Base-by-base conservation (phyloP, 1,140 invertebrate species). In the Calephelis virginiensis region DNA sequence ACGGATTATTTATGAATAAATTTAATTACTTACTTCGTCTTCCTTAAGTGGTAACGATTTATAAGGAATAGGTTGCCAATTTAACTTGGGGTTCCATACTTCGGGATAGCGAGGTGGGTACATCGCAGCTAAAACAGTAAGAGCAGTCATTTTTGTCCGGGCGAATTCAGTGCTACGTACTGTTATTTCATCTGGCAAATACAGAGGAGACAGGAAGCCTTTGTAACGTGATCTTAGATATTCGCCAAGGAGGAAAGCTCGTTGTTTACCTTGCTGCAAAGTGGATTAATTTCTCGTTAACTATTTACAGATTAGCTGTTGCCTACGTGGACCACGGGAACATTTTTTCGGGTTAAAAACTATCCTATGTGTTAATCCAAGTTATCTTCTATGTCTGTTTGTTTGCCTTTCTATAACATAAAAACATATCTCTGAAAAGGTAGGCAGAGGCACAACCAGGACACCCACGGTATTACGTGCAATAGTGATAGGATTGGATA, bases 141-240 rank as follows among this genome's bases (percentile, higher is more conserved):
- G 80, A 1, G 91, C 89, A 5, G 91, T 92, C 93, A 93, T 93
- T 80, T 94, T 92, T 0, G 93, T 94, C 50, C 94, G 90, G 14
- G 92, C 87, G 37, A 90, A 91, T 47, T 92, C 90, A 13, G 93
- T 93, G 8, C 92, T 92, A 49, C 89, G 84, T 0, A 91, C 87
- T 47, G 85, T 88, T 68, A 93, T 90, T 76, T 92, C 89, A 38
- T 92, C 86, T 7, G 86, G 82, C 0, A 83, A 60, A 70, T 92
- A 93, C 5, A 89, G 53, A 9, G 61, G 61, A 3, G 82, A 86
- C 5, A 93, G 69, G 37, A 86, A 82, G 5, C 75, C 66, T 12
- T 81, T 76, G 61, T 92, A 93, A 6, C 76, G 76, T 8, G 72
- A 50, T 56, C 88, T 78, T 10, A 93, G 69, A 67, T 89, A 85